Base-by-base conservation (phyloP, 2,113 vertebrate species). In the Pipra filicauda region DNA sequence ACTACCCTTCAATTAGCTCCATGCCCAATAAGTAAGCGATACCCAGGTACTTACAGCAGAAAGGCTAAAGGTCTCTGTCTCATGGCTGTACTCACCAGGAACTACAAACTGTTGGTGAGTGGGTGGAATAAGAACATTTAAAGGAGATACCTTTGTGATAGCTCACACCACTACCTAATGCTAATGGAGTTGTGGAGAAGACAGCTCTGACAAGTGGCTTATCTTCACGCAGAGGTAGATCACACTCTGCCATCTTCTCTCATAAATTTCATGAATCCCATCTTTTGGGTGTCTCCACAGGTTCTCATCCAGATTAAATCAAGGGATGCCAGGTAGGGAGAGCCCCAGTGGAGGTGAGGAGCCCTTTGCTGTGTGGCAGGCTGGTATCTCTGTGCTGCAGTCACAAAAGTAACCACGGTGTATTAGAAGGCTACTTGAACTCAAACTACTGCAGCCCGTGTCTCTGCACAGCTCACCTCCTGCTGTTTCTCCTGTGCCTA, bases 1-100 rank as follows among this genome's bases (percentile, higher is more conserved):
- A 84, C 91, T 69, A 92, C 80, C 88, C 91, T 64, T 91, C 93
- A 95, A 76, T 97, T 95, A 96, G 73, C 85, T 79, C 69, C 12
- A 3, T 70, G 76, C 88, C 90, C 93, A 78, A 27, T 54, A 35
- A 73, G 93, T 85, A 87, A 92, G 83, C 0, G 46, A 97, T 93
- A 93, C 58, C 69, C 66, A 73, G 71, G 73, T 77, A 85, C 69
- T 23, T 12, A 18, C 23, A 78, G 82, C 65, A 92, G 66, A 72
- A 59, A 43, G 86, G 80, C 23, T 49, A 78, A 86, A 93, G 76
- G 85, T 37, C 49, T 85, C 74, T 85, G 54, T 48, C 43, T 59
- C 5, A 1, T 31, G 52, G 51, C 69, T 93, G 12, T 52, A 48
- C 69, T 83, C 72, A 71, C 30, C 55, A 61, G 66, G 46, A 70